These are phyloP conservation scores for Megalops atlanticus DNA, from an alignment of 2,113 vertebrate species.

Conservation along the genomic window DNA sequence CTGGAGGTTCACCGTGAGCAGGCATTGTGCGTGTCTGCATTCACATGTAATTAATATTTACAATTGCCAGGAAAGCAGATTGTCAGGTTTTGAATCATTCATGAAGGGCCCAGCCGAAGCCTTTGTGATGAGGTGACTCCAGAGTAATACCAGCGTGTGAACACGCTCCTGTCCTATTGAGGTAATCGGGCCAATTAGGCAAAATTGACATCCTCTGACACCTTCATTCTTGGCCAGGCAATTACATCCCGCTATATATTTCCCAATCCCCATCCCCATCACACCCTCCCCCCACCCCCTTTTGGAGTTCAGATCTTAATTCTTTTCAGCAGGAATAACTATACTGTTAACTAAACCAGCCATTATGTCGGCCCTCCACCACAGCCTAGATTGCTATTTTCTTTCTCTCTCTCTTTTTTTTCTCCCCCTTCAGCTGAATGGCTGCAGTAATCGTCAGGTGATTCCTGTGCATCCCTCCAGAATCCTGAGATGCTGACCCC, in stretches of 20 bases:
- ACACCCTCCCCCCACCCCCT: not conserved
- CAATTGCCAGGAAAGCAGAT: not conserved
- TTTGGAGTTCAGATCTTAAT: not conserved
- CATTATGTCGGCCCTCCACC: too few species aligned
- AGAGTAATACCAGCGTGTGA: not conserved
- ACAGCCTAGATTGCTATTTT: not conserved
- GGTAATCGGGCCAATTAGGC: not conserved
- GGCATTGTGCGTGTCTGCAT: not conserved
- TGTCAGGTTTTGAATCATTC: not conserved
- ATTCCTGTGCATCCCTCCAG: not conserved
- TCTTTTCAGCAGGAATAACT: not conserved
- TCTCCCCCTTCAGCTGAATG: not conserved
- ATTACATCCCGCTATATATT: not conserved
- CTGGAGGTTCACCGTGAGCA: not conserved
- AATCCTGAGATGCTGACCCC: not conserved
- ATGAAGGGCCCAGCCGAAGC: not conserved
- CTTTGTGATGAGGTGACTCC: not conserved
- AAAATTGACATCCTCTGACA: not conserved
- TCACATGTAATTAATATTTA: conserved; percentile 19
- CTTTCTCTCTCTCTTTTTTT: not conserved
- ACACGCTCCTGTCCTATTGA: not conserved
- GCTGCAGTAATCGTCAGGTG: not conserved
- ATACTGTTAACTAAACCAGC: not conserved
- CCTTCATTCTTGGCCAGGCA: not conserved
- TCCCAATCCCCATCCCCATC: too few species aligned